Evolutionary conservation across 2,797 vertebrate species (phyloP), one percentile per base, ranked within the genome.

Genomic region (Antennarius maculatus): DNA sequence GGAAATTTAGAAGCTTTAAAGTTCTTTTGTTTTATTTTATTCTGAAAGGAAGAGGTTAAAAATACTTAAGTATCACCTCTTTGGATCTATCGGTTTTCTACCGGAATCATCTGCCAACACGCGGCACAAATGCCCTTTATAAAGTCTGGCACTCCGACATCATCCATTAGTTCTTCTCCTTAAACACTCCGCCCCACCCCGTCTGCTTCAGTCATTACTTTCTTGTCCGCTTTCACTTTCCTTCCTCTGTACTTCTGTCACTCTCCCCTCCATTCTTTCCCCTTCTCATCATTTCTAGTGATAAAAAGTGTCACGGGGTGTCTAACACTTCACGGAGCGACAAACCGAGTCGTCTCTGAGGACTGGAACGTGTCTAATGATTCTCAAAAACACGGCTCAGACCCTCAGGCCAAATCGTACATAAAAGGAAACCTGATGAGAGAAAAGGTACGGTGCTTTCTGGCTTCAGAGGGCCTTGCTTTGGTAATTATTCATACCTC

Each of bases 401-500:
- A 45, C 71, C 85, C 74, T 69, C 55, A 50, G 77, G 86, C 77
- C 72, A 73, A 42, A 56, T 71, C 9, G 4, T 0, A 81, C 79
- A 87, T 88, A 77, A 89, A 89, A 86, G 80, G 49, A 7, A 77
- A 61, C 13, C 37, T 1, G 7, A 14, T 28, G 46, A 76, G 61
- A 60, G 48, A 39, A 83, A 79, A 81, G 76, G 74, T 84, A 76
- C 74, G 60, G 53, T 34, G 53, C 60, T 37, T 17, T 47, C 61
- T 73, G 3, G 4, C 57, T 65, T 66, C 61, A 50, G 50, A 41
- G 15, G 18, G 8, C 43, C 63, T 23, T 4, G 58, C 70, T 53
- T 48, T 61, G 74, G 64, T 84, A 76, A 87, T 86, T 76, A 84
- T 80, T 81, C 75, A 61, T 10, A 56, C 56, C 42, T 16, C 59